Conservation (phyloP, 1,140 invertebrate species). For the Penaeus indicus region DNA sequence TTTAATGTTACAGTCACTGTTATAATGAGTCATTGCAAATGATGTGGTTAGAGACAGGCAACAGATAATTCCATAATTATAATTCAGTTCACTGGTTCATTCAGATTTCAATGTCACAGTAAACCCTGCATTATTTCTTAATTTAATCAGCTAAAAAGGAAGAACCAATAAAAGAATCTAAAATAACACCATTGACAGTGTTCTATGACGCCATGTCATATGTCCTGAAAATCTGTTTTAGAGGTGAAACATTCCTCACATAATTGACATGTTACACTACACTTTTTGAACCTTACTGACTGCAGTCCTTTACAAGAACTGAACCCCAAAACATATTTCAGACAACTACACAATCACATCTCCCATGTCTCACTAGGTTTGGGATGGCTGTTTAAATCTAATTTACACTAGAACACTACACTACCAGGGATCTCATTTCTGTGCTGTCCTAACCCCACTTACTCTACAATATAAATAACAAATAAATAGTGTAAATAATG, state of each 20-base stretch:
- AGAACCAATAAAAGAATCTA: neutral
- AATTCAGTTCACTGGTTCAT: too few species aligned
- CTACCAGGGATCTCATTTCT: slow-evolving; percentile 53
- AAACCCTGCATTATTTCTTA: too few species aligned
- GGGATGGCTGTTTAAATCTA: slow-evolving; percentile 52
- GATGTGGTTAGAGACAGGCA: too few species aligned
- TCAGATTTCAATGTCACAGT: too few species aligned
- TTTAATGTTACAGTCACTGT: neutral
- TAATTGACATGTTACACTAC: neutral
- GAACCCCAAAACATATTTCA: slow-evolving; percentile 35
- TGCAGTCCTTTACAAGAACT: slow-evolving; percentile 40
- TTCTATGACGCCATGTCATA: too few species aligned
- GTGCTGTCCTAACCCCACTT: slow-evolving; percentile 64
- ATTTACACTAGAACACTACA: slow-evolving; percentile 57
- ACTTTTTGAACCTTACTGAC: slow-evolving; percentile 32
- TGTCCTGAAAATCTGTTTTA: neutral
- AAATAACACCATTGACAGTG: too few species aligned
- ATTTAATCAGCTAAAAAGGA: neutral
- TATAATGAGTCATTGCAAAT: too few species aligned
- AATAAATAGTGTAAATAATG: slow-evolving; percentile 57
- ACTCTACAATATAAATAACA: slow-evolving; percentile 62
- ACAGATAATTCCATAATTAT: too few species aligned
- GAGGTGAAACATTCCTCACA: neutral
- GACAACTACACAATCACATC: slow-evolving; percentile 46
- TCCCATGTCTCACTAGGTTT: slow-evolving; percentile 38